A percentile compares a stretch with the other conserved stretches of the same genome.
Evolutionary conservation across 1,140 invertebrate genomes (phyloP).

Genomic region (Heliconius hewitsoni): DNA sequence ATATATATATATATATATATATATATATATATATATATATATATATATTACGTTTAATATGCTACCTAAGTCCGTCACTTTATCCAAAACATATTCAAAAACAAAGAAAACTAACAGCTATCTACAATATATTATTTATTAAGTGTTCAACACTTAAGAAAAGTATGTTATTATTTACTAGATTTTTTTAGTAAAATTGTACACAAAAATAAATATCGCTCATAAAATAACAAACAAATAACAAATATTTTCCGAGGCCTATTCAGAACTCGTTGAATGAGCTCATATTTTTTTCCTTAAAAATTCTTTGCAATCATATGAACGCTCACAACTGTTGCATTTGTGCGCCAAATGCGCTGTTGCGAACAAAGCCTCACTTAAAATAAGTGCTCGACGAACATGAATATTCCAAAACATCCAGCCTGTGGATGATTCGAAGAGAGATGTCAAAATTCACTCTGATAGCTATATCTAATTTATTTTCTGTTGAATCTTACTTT

Average conservation of each 20-base stretch:
- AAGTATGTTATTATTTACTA: no score
- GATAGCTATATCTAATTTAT: conserved; percentile 4
- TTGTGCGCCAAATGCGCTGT: conserved; percentile 19
- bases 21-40: no score
- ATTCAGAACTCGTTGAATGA: not conserved
- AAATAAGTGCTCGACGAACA: conserved; percentile 26
- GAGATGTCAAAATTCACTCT: conserved; percentile 15
- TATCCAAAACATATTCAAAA: no score
- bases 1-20: no score
- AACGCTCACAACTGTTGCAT: conserved; percentile 28
- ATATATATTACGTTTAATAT: no score
- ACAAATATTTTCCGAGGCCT: not conserved
- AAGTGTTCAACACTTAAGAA: no score
- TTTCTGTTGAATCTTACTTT: not conserved
- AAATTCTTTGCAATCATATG: conserved; percentile 24
- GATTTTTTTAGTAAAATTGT: not conserved
- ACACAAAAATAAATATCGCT: not conserved
- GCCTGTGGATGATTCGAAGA: conserved; percentile 16
- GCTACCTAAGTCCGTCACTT: no score
- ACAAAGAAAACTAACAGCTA: no score
- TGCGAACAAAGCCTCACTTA: conserved; percentile 26
- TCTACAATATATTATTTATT: no score
- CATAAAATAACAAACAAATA: not conserved
- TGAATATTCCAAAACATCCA: conserved; percentile 29
- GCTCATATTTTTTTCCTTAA: not conserved